Base-by-base conservation (phyloP, 2,797 vertebrate species). In the Siniperca undulata region DNA sequence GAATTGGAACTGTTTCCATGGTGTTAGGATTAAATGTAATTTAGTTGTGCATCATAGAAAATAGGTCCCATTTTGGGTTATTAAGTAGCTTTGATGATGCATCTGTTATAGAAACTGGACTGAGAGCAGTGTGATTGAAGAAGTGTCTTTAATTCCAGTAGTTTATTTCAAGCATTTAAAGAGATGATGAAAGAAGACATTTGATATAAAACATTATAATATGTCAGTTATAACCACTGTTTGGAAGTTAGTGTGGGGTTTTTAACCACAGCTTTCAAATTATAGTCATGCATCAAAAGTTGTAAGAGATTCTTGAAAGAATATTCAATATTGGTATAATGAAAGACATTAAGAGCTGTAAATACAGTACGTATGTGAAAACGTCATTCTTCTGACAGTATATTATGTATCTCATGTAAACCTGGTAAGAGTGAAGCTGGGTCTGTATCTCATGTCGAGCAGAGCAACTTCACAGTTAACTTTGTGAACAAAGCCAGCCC, bases 401-500 rank as follows among this genome's bases (percentile, higher is more conserved):
- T 40, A 46, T 52, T 34, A 68, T 46, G 36, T 34, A 60, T 81
- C 66, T 74, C 36, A 6, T 58, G 65, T 56, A 69, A 86, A 75
- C 60, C n/a, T 53, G 66, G 59, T 16, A 14, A 70, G 68, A 78
- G 74, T 20, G 38, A 83, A 34, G 52, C 60, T 62, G 30, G 16
- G 30, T 74, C 64, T 65, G 65, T 59, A 40, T 76, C 71, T 82
- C 46, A 22, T 68, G 79, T 82, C 8, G 22, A 74, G 86, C 76
- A 58, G 84, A 84, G 90, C 78, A 91, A 76, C 91, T 86, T 91
- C 92, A 94, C 92, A 93, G 93, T 95, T 95, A 94, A 95, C 84
- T 88, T 80, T 72, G 78, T 60, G 85, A 88, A 90, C 88, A 89
- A 91, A 91, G 87, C 86, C 81, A 78, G 83, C 77, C 89, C 84